Base-by-base conservation (phyloP, 2,888 invertebrate species). In the Eilema griseolum region DNA sequence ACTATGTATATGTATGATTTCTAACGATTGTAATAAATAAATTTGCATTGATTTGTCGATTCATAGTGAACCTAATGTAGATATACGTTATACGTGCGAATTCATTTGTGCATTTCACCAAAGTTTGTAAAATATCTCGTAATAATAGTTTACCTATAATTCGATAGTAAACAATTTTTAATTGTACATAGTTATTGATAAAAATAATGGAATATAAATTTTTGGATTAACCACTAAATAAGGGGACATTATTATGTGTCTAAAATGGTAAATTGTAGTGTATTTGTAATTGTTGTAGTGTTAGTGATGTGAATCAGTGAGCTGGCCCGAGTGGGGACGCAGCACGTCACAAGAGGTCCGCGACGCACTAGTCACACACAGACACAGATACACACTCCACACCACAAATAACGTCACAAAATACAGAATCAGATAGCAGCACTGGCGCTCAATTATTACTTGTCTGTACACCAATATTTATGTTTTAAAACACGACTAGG, bases 61-160 rank as follows among this genome's bases (percentile, higher is more conserved):
- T 81, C 84, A 84, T 88, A 88, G 88, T 88, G 84, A 83, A 82
- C 81, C 83, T 86, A 72, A 84, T 91, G 90, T 92, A 91, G 91
- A 91, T 92, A 90, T 88, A 86, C 89, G 89, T 92, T 92, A 89
- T 89, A 89, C 87, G 90, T 92, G 91, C 92, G 90, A 93, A 88
- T 90, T 88, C 88, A 93, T 90, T 92, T 91, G 89, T 92, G 92
- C 93, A 91, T 93, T 90, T 93, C 94, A 95, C 95, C 95, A 95
- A 95, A 95, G 95, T 95, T 94, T 95, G 95, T 95, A 95, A 94
- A 93, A 94, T 94, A 94, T 92, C 92, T 93, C 93, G 88, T 94
- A 94, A 90, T 93, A 85, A 91, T 94, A 95, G 92, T 89, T 85
- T 85, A 61, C 61, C 12, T 59, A 85, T 94, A 92, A 94, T 92